Evolutionary conservation across 2,797 vertebrate genomes (phyloP).

Genomic region (Propithecus deckenii): DNA sequence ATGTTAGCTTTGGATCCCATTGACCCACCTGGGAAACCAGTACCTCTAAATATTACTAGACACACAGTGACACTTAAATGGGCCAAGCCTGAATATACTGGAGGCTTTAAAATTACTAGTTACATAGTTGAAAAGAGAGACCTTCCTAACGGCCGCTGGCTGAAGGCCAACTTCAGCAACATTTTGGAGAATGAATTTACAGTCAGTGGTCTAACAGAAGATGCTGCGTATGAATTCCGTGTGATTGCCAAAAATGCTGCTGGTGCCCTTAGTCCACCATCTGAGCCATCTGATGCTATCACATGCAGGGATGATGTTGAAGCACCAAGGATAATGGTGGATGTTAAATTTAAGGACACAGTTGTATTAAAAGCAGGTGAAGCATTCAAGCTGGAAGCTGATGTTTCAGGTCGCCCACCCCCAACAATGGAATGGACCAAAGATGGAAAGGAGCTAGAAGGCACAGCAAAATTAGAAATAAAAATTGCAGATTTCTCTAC

Average conservation of each 20-base stretch:
- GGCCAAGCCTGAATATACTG: slow-evolving; percentile 97
- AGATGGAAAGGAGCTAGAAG: slow-evolving; percentile 96
- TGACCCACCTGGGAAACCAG: slow-evolving; percentile 95
- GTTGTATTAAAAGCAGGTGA: slow-evolving; percentile 95
- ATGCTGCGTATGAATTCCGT: slow-evolving; percentile 95
- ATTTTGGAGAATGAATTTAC: slow-evolving; percentile 97
- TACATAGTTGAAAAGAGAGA: slow-evolving; percentile 97
- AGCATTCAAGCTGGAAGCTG: slow-evolving; percentile 95
- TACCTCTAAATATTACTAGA: slow-evolving; percentile 93
- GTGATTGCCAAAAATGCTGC: slow-evolving; percentile 96
- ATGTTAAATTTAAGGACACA: slow-evolving; percentile 94
- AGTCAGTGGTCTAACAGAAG: slow-evolving; percentile 96
- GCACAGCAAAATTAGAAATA: slow-evolving; percentile 93
- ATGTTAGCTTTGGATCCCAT: slow-evolving; percentile 96
- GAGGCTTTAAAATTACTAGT: slow-evolving; percentile 98
- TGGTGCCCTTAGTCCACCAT: slow-evolving; percentile 95
- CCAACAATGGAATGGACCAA: slow-evolving; percentile 97
- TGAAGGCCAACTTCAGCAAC: slow-evolving; percentile 98
- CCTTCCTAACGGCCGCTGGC: slow-evolving; percentile 95
- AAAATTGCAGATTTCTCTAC: slow-evolving; percentile 94
- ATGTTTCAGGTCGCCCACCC: slow-evolving; percentile 95
- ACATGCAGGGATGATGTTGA: slow-evolving; percentile 97
- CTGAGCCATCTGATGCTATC: slow-evolving; percentile 94
- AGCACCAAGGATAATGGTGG: slow-evolving; percentile 96
- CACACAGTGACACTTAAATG: slow-evolving; percentile 95